Percentiles rank a stretch among this genome's conserved stretches.
Evolutionary conservation across 2,797 vertebrate genomes (phyloP).

Genomic region (Sus cebifrons): DNA sequence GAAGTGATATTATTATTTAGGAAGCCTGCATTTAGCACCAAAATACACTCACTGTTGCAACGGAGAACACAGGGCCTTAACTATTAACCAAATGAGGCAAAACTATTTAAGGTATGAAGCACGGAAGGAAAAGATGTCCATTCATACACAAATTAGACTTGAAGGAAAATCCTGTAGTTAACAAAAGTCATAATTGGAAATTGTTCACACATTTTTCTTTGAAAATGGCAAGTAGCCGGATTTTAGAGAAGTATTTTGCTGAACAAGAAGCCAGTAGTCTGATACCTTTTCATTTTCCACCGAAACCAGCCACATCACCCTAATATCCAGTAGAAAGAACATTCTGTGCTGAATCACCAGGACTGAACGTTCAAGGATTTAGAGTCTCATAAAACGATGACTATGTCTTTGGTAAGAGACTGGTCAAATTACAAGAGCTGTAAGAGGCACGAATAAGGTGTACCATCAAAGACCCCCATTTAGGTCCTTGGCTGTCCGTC

Average conservation of each 20-base stretch:
- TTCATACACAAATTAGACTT: not conserved
- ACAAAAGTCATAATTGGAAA: not conserved
- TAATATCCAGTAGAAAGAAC: not conserved
- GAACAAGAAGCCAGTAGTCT: not conserved
- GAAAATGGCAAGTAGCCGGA: not conserved
- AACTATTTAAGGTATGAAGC: not conserved
- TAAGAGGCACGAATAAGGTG: not conserved
- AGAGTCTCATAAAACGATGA: not conserved
- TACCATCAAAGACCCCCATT: rapidly evolving
- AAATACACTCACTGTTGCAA: not conserved
- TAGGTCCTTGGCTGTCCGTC: not conserved
- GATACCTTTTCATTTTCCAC: not conserved
- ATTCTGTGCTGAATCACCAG: not conserved
- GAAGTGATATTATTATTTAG: not conserved
- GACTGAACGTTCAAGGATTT: not conserved
- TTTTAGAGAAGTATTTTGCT: not conserved
- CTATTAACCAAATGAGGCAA: not conserved
- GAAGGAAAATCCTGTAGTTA: not conserved
- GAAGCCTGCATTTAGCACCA: not conserved
- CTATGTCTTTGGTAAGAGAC: not conserved
- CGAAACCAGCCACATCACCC: not conserved
- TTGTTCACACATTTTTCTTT: not conserved
- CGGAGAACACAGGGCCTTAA: not conserved
- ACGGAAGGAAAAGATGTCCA: not conserved
- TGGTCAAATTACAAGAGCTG: not conserved